phyloP scores from a whole-genome alignment of 2,888 invertebrate species.

The Tuta absoluta region DNA sequence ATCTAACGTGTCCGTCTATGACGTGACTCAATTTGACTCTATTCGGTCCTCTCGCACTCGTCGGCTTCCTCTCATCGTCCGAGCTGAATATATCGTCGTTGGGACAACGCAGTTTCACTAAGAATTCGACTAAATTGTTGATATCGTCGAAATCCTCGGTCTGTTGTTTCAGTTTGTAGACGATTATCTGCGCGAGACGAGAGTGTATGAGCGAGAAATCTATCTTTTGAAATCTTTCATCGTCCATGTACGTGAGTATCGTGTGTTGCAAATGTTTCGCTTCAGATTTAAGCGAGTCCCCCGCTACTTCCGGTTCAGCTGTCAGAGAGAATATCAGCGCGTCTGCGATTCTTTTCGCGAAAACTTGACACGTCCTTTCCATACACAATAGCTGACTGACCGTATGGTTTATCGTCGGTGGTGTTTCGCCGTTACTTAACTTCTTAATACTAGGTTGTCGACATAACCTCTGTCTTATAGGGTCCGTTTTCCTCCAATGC shows the following conservation, averaged over 20 bases:
- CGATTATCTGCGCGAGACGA: conserved; percentile 83
- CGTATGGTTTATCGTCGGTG: conserved; percentile 57
- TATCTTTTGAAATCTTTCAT: conserved; percentile 82
- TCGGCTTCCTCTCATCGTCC: conserved; percentile 74
- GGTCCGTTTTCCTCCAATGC: conserved; percentile 65
- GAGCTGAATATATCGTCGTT: conserved; percentile 81
- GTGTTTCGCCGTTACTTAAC: conserved; percentile 53
- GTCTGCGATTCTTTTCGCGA: conserved; percentile 85
- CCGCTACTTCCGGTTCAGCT: conserved; percentile 79
- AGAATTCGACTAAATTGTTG: conserved; percentile 61
- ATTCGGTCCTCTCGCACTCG: conserved; percentile 54
- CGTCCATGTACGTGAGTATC: conserved; percentile 85
- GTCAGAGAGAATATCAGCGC: conserved; percentile 81
- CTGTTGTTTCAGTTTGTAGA: conserved; percentile 79
- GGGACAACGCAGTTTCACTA: conserved; percentile 67
- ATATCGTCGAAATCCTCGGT: conserved; percentile 68
- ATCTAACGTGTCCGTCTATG: conserved; percentile 66
- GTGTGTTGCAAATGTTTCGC: conserved; percentile 85
- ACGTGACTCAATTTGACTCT: conserved; percentile 59
- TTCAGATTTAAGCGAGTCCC: conserved; percentile 83
- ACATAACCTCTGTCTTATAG: conserved; percentile 58
- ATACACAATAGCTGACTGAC: conserved; percentile 71
- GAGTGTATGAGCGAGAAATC: conserved; percentile 85
- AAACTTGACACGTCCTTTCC: conserved; percentile 80
- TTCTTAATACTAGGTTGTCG: conserved; percentile 57